Evolutionary conservation across 1,140 invertebrate species (phyloP).

Genomic region (Bombyx mandarina): DNA sequence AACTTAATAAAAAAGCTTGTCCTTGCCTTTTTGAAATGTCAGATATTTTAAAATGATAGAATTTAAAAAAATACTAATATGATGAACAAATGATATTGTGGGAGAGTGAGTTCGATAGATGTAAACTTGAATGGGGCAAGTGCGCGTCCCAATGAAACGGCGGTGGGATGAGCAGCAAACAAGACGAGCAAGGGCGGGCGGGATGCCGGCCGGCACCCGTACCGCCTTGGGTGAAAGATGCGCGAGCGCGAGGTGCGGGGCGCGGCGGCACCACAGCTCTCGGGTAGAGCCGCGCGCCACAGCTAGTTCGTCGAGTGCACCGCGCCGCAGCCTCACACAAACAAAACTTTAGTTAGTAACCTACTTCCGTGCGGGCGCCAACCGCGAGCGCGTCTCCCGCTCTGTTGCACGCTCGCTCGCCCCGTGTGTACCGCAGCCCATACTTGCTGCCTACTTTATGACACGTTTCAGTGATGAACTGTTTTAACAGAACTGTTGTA

Average conservation of each 20-base stretch:
- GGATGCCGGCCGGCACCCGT: conserved; percentile 37
- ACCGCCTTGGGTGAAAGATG: conserved; percentile 45
- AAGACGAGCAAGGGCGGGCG: conserved; percentile 23
- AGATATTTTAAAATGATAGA: too few relatives aligned
- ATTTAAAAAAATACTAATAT: too few relatives aligned
- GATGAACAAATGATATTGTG: too few relatives aligned
- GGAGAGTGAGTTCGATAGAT: too few relatives aligned
- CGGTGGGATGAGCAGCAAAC: not conserved
- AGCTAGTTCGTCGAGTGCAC: conserved; percentile 48
- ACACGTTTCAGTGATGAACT: conserved; percentile 57
- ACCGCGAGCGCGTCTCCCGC: conserved; percentile 48
- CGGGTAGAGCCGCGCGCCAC: conserved; percentile 36
- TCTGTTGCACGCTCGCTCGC: conserved; percentile 33
- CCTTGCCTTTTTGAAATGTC: too few relatives aligned
- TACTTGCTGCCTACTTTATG: conserved; percentile 34
- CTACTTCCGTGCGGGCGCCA: conserved; percentile 69
- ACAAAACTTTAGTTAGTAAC: conserved; percentile 71
- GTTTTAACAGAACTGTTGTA: conserved; percentile 34
- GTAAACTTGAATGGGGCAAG: too few relatives aligned
- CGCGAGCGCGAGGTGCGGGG: conserved; percentile 22
- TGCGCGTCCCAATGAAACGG: too few relatives aligned
- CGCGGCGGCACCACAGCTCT: conserved; percentile 9
- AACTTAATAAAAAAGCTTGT: too few relatives aligned
- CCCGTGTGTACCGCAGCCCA: conserved; percentile 20
- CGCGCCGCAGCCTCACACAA: conserved; percentile 67